Evolutionary conservation across 2,797 vertebrate species (phyloP), one percentile per base, ranked within the genome.

Genomic region (Pteropus rufus): DNA sequence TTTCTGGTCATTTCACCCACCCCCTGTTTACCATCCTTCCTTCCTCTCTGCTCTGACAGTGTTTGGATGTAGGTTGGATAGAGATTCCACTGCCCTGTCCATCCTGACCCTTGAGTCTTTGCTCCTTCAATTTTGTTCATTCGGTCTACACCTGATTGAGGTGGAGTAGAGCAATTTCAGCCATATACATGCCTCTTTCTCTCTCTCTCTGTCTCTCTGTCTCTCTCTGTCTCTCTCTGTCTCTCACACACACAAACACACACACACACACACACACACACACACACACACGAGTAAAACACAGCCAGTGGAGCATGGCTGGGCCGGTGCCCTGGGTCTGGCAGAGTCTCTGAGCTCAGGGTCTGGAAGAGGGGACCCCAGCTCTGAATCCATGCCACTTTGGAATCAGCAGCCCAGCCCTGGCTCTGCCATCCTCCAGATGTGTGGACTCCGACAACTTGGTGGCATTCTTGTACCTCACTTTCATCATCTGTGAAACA

Each of bases 401-500:
- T 41, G 62, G 65, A 56, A n/a, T n/a, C 7, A 44, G 62, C 46
- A 73, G 11, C 41, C 52, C 52, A 16, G 0, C 7, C 31, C 64
- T 46, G 56, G 39, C 39, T 80, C 56, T 31, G n/a, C 7, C 5
- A 19, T 36, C 58, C 34, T 81, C 26, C 16, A 49, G n/a, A 26
- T 46, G 36, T 34, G 41, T 64, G 58, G 46, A 39, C 60, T 60
- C 64, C 76, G 16, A 44, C 46, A 80, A 58, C 15, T 21, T 39
- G 58, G 44, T 52, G 83, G 49, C 16, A 36, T 56, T 26, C 52
- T 79, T n/a, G 36, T 10, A 39, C 29, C 76, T 96, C 23, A 10
- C 36, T 84, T 73, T 72, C 58, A 49, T 88, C 29, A n/a, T 65
- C 56, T 73, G 15, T 41, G n/a, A 91, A 70, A 60, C 15, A 75